Percentiles rank a stretch among this genome's conserved stretches.
phyloP scores from a whole-genome alignment of 1,140 invertebrate species.

The Samia ricini region DNA sequence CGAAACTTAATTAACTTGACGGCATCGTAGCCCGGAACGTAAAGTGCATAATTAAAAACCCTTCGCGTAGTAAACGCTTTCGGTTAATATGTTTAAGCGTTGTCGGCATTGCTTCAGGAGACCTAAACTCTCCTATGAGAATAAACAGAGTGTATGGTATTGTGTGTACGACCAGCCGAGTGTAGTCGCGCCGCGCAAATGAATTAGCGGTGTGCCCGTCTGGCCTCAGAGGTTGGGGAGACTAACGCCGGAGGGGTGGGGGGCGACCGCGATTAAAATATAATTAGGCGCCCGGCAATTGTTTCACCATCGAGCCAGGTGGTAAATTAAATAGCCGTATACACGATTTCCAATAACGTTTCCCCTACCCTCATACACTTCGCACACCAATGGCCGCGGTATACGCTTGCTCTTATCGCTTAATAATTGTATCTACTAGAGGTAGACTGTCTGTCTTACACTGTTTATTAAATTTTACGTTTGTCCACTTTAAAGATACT shows the following conservation, averaged over 20 bases:
- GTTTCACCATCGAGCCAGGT: conserved; percentile 72
- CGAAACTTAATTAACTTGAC: conserved; percentile 68
- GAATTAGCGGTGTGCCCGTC: conserved; percentile 58
- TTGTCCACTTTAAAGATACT: too few species aligned
- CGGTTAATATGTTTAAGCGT: conserved; percentile 69
- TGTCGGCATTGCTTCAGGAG: conserved; percentile 69
- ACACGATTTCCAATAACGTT: conserved; percentile 65
- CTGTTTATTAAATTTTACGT: too few species aligned
- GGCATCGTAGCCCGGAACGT: conserved; percentile 57
- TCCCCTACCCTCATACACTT: too few species aligned
- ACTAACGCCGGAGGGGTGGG: conserved; percentile 21
- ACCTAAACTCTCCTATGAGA: conserved; percentile 76
- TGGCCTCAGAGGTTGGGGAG: neutral
- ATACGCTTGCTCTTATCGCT: conserved; percentile 62
- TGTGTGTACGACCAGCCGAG: conserved; percentile 46
- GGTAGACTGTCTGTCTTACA: too few species aligned
- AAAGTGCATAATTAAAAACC: conserved; percentile 70
- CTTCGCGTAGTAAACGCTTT: conserved; percentile 70
- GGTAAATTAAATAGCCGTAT: conserved; percentile 71
- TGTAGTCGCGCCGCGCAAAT: conserved; percentile 62
- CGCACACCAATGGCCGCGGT: conserved; percentile 44
- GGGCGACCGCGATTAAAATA: conserved; percentile 73
- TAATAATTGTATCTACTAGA: conserved; percentile 64
- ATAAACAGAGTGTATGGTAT: conserved; percentile 64
- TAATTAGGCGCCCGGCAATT: conserved; percentile 73